Evolutionary conservation across 2,113 vertebrate species (phyloP).

Genomic region (Neopipo cinnamomea): DNA sequence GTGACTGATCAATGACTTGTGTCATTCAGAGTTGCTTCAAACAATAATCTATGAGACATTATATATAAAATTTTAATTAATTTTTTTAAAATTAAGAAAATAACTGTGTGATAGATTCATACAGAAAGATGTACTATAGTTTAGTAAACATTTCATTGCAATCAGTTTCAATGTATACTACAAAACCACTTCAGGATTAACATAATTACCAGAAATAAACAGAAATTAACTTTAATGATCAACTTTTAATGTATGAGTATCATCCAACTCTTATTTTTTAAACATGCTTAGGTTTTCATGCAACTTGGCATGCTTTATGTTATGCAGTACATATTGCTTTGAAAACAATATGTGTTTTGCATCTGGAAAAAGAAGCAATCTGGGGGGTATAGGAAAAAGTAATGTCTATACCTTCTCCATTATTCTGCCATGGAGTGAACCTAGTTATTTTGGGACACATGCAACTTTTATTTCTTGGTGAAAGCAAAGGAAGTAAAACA

Average conservation of each 20-base stretch:
- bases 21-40: neutral
- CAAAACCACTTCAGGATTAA: neutral
- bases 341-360: neutral
- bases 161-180: neutral
- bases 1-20: neutral
- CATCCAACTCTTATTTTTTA: neutral
- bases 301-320: conserved; percentile 4
- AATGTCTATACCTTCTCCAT: neutral
- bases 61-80: neutral
- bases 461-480: neutral
- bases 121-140: neutral
- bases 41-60: neutral
- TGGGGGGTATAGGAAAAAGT: neutral
- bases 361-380: neutral
- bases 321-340: neutral
- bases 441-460: neutral
- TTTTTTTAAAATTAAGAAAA: neutral
- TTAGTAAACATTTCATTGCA: neutral
- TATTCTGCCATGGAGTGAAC: neutral
- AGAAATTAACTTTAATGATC: neutral
- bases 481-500: neutral
- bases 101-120: neutral
- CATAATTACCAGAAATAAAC: conserved; percentile 35
- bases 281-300: neutral
- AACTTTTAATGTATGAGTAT: neutral